Percentiles rank a stretch among this genome's conserved stretches.
Evolutionary conservation across 2,113 vertebrate genomes (phyloP).

Genomic region (Empidonax alnorum): DNA sequence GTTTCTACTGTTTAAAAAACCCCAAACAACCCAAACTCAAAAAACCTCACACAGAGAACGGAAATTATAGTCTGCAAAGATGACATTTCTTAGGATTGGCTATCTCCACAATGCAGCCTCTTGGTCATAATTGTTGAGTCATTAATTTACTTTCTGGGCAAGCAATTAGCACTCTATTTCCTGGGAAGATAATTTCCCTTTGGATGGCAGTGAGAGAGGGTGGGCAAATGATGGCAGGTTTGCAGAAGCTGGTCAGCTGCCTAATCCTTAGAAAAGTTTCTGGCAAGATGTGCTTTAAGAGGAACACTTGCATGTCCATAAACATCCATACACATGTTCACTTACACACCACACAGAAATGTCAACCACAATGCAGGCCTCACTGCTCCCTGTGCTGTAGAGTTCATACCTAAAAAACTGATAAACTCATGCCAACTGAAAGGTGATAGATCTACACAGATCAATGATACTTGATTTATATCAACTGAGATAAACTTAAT

Average conservation of each 20-base stretch:
- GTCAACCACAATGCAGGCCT: not conserved
- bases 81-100: not conserved
- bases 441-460: not conserved
- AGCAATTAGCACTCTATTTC: not conserved
- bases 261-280: conserved; percentile 8
- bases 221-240: not conserved
- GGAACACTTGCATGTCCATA: not conserved
- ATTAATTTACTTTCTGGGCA: conserved; percentile 30
- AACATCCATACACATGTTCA: not conserved
- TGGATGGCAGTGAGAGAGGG: not conserved
- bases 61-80: not conserved
- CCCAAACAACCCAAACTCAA: not conserved
- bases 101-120: not conserved
- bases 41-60: not conserved
- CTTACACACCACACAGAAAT: not conserved
- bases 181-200: conserved; percentile 7
- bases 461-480: not conserved
- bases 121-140: not conserved
- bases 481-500: not conserved
- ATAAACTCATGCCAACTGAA: not conserved
- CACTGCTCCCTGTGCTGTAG: not conserved
- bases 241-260: not conserved
- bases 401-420: not conserved
- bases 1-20: conserved; percentile 16
- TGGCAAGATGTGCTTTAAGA: not conserved